A percentile compares a stretch with the other conserved stretches of the same genome.
Conservation (phyloP, 2,113 vertebrate species). For the Lagopus leucura region DNA sequence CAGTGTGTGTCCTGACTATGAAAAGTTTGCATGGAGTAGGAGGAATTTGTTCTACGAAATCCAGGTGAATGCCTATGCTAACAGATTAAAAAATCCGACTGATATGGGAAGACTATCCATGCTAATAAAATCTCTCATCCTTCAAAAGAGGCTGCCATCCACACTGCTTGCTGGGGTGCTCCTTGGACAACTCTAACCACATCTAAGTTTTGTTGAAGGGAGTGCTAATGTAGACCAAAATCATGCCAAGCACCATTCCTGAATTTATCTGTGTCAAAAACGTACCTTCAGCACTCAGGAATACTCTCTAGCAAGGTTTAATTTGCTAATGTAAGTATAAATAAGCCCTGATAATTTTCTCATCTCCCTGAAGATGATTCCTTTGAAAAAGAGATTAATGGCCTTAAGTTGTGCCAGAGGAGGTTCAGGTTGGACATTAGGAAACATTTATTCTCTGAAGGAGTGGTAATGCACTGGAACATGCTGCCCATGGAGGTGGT, state of each 20-base stretch:
- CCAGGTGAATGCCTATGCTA: not conserved
- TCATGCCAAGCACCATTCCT: not conserved
- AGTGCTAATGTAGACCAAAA: not conserved
- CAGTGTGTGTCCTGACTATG: not conserved
- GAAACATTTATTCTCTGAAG: too few relatives aligned
- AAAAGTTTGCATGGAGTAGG: not conserved
- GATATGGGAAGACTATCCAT: not conserved
- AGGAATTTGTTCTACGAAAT: not conserved
- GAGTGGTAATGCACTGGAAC: too few relatives aligned
- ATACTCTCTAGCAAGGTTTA: not conserved
- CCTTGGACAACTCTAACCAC: not conserved
- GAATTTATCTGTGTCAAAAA: not conserved
- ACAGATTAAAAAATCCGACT: not conserved
- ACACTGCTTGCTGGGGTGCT: not conserved
- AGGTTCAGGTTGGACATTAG: too few relatives aligned
- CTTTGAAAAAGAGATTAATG: not conserved
- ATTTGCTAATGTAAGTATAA: not conserved
- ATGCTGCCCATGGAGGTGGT: too few relatives aligned
- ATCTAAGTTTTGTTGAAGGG: not conserved
- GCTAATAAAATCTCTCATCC: not conserved
- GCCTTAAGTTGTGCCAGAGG: too few relatives aligned
- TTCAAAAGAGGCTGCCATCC: not conserved
- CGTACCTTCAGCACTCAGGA: rapidly evolving
- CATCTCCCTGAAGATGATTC: not conserved
- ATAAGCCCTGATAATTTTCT: not conserved